Evolutionary conservation across 2,113 vertebrate species (phyloP), one percentile per base, ranked within the genome.

Genomic region (Fregata magnificens): DNA sequence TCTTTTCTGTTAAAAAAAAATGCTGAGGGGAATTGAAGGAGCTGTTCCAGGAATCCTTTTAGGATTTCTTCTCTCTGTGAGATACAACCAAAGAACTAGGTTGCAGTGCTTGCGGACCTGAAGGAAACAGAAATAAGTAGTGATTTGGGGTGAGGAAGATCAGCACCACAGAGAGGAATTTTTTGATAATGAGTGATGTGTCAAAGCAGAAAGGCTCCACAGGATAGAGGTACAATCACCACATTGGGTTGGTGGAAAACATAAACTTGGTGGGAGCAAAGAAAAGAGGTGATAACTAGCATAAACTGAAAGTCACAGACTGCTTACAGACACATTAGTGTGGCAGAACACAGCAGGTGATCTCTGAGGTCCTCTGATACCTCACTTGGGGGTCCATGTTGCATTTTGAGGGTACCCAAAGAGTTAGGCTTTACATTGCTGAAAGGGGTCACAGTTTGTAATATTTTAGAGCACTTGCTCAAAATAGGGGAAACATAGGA

Each of bases 281-380:
- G 49, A 79, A 34, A 45, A 65, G 47, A 49, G 19, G 16, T 38
- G 22, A 16, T 52, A 83, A 47, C 24, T 71, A 13, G 8, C 16
- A 16, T 50, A 49, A 71, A 36, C 40, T 50, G 28, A 19, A 86
- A 86, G 36, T 49, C 32, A 44, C 26, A 32, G 28, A 13, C 40
- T 55, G 3, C 9, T 55, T 45, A 13, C 0, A 3, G 50, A 34
- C 9, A 36, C 7, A 2, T 59, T 72, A 50, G 5, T 0, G 1
- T 32, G 20, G 26, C 21, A 72, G 45, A n/a, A 32, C 17, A 45
- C 9, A 55, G 61, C 5, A 61, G 8, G 31, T 32, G 32, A 72
- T 32, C 7, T 67, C 47, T 72, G 65, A 78, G 32, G 17, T 86
- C 24, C 40, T 61, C 44, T 55, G 50, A 32, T n/a, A 65, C 17